Evolutionary conservation across 2,888 invertebrate species (phyloP).

Genomic region (Cheilosia vulpina): DNA sequence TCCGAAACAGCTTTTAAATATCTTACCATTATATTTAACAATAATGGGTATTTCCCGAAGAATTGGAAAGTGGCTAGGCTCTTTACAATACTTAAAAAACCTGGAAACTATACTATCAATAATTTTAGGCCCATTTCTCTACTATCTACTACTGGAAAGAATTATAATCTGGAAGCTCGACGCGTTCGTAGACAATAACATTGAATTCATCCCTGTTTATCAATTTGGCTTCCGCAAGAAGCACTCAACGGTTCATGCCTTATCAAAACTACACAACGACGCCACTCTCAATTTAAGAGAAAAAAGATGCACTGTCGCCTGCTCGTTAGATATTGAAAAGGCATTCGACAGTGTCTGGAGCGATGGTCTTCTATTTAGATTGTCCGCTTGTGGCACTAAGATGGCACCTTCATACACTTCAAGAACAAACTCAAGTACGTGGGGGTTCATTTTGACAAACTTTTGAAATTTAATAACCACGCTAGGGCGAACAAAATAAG

Average conservation of each 20-base stretch:
- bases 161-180: too few relatives aligned
- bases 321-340: background rate
- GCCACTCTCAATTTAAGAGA: background rate
- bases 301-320: conserved; percentile 11
- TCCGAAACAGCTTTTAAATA: background rate
- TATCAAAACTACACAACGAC: conserved; percentile 13
- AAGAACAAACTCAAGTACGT: conserved; percentile 3
- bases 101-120: too few relatives aligned
- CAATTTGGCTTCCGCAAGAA: conserved; percentile 8
- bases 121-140: too few relatives aligned
- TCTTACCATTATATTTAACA: too few relatives aligned
- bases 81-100: too few relatives aligned
- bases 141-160: too few relatives aligned
- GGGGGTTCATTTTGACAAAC: background rate
- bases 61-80: too few relatives aligned
- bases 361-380: conserved; percentile 16
- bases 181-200: too few relatives aligned
- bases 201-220: background rate
- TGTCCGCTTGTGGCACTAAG: too few relatives aligned
- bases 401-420: background rate
- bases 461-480: conserved; percentile 10
- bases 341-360: conserved; percentile 28
- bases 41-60: too few relatives aligned
- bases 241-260: conserved; percentile 16
- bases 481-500: background rate